Conservation (phyloP, 23 tunicate genomes). For the Trididemnum clinides region DNA sequence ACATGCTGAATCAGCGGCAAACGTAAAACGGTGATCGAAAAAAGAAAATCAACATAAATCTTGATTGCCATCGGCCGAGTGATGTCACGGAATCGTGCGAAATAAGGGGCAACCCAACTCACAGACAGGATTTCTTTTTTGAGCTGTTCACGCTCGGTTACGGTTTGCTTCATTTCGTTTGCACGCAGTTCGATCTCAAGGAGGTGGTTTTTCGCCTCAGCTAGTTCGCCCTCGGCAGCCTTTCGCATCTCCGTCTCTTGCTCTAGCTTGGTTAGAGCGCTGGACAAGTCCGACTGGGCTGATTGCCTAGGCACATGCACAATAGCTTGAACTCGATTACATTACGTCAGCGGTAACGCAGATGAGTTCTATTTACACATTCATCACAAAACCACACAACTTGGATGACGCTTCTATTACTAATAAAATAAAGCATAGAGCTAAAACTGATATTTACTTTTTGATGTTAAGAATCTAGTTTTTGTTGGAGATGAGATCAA, state of each 20-base stretch:
- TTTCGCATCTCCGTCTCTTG: constrained; percentile 62
- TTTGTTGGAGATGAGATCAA: no score
- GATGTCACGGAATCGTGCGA: background rate
- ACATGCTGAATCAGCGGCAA: background rate
- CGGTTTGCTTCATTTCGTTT: constrained; percentile 29
- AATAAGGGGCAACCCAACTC: constrained; percentile 39
- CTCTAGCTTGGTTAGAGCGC: constrained; percentile 52
- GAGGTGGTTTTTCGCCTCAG: constrained; percentile 45
- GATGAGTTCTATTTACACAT: no score
- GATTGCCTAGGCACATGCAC: no score
- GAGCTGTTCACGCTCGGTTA: constrained; percentile 6
- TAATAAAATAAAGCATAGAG: no score
- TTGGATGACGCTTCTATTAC: no score
- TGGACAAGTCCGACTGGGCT: constrained; percentile 1
- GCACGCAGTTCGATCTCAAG: constrained; percentile 57
- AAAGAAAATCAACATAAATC: background rate
- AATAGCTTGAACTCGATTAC: no score
- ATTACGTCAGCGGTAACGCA: no score
- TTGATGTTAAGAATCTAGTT: no score
- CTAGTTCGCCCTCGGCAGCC: constrained; percentile 51
- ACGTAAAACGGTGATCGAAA: background rate
- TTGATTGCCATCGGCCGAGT: no score
- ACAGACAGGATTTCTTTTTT: constrained; percentile 54
- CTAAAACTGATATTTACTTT: no score
- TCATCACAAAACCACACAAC: no score